Conservation (phyloP, 2,888 invertebrate species). For the Epirrhoe tristata region DNA sequence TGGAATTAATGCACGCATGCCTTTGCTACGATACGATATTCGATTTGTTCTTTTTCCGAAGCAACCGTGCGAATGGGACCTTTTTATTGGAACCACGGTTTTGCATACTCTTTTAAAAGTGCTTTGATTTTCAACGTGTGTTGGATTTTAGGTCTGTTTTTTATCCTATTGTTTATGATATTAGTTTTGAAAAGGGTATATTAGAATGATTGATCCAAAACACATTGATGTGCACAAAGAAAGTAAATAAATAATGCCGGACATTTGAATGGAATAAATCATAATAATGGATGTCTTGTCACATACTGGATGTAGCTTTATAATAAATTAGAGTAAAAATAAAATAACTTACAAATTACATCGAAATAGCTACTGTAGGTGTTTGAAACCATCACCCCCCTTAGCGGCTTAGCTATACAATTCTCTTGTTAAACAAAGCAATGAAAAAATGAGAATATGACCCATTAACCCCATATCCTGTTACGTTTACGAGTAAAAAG, state of each 20-base stretch:
- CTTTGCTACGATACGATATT: conserved; percentile 48
- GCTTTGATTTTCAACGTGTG: conserved; percentile 19
- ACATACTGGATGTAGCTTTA: too few relatives aligned
- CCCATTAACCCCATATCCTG: conserved; percentile 14
- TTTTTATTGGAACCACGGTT: conserved; percentile 33
- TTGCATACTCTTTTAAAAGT: conserved; percentile 31
- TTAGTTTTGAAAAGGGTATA: neutral
- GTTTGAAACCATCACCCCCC: neutral
- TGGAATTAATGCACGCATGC: conserved; percentile 57
- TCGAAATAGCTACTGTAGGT: neutral
- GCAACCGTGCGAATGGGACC: conserved; percentile 31
- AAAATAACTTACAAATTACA: too few relatives aligned
- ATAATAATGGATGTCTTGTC: too few relatives aligned
- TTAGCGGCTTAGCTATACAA: neutral
- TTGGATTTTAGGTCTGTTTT: neutral
- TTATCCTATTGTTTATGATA: neutral
- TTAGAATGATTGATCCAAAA: neutral
- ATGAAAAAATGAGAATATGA: conserved; percentile 8
- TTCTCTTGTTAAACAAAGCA: conserved; percentile 10
- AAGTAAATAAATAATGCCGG: too few relatives aligned
- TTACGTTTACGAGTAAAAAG: conserved; percentile 32
- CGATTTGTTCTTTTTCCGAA: conserved; percentile 34
- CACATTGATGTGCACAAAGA: too few relatives aligned
- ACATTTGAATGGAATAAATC: too few relatives aligned
- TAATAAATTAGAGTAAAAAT: too few relatives aligned